Percentiles rank a stretch among this genome's conserved stretches.
These are phyloP conservation scores for Drosophila novamexicana DNA, from an alignment of 1,140 invertebrate genomes.

Conservation along the genomic window DNA sequence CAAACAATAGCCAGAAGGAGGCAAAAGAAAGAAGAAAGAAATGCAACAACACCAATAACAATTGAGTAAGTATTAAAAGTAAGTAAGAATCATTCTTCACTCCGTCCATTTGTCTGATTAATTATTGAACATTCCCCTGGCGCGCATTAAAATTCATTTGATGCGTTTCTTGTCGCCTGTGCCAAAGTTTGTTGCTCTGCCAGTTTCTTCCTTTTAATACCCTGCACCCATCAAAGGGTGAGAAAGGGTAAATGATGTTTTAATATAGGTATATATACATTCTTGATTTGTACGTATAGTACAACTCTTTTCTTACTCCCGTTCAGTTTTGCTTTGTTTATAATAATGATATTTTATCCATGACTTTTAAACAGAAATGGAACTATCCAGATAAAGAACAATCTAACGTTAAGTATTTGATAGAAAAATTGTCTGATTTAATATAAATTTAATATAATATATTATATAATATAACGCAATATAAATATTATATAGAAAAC, in stretches of 20 bases:
- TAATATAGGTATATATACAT: too few species aligned
- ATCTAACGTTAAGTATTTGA: too few species aligned
- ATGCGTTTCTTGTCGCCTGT: slow-evolving; percentile 73
- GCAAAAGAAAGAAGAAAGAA: not conserved
- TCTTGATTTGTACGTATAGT: too few species aligned
- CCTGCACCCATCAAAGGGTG: slow-evolving; percentile 2
- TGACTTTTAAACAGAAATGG: too few species aligned
- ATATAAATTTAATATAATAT: too few species aligned
- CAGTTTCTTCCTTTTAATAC: slow-evolving; percentile 1
- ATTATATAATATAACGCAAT: too few species aligned
- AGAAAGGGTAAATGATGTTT: not conserved
- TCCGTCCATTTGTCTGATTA: slow-evolving; percentile 62
- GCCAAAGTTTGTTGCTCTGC: slow-evolving; percentile 25
- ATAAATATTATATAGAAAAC: too few species aligned
- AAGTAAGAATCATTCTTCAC: slow-evolving; percentile 15
- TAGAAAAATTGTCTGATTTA: too few species aligned
- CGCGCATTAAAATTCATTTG: slow-evolving; percentile 72
- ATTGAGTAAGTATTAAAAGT: slow-evolving; percentile 29
- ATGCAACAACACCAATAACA: not conserved
- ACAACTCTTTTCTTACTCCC: too few species aligned
- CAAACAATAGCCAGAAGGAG: not conserved
- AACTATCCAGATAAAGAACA: too few species aligned
- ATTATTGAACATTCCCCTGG: slow-evolving; percentile 64
- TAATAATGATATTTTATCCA: too few species aligned
- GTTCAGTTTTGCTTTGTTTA: too few species aligned